A percentile compares a stretch with the other conserved stretches of the same genome.
Conservation (phyloP, 2,888 invertebrate genomes). For the Merodon equestris region DNA sequence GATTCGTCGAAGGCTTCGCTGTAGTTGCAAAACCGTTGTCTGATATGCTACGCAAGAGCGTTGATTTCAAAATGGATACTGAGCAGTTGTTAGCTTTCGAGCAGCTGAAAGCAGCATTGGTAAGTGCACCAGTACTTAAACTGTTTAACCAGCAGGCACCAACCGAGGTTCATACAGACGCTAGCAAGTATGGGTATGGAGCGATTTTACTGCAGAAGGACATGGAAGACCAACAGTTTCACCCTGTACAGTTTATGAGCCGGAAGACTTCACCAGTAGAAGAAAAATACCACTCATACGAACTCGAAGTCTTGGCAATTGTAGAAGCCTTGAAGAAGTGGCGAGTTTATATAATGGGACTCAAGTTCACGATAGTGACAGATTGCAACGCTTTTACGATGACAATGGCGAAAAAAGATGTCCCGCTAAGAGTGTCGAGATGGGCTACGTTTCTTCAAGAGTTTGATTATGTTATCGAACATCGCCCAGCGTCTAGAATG, state of each 20-base stretch:
- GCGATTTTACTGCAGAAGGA: no score
- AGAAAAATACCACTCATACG: slow-evolving; percentile 1
- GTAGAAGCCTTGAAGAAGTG: neutral
- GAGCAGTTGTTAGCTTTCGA: neutral
- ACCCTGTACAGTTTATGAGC: neutral
- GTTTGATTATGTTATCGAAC: neutral
- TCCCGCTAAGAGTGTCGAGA: slow-evolving; percentile 8
- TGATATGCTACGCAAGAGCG: no score
- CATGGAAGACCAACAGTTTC: no score
- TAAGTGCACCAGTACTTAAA: neutral
- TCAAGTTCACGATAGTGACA: neutral
- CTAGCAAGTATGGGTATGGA: no score
- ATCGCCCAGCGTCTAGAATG: neutral
- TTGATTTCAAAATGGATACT: neutral
- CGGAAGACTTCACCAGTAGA: neutral
- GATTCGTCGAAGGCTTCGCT: neutral
- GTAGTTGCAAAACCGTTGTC: no score
- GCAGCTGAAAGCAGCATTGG: neutral
- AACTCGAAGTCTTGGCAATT: slow-evolving; percentile 1
- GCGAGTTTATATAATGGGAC: neutral
- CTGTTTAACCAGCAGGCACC: no score
- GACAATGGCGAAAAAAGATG: slow-evolving; percentile 21
- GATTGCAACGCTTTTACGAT: slow-evolving; percentile 24
- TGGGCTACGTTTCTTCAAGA: slow-evolving; percentile 26
- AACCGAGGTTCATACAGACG: no score